Base-by-base conservation (phyloP, 1,140 invertebrate species). In the Sweltsa coloradensis region DNA sequence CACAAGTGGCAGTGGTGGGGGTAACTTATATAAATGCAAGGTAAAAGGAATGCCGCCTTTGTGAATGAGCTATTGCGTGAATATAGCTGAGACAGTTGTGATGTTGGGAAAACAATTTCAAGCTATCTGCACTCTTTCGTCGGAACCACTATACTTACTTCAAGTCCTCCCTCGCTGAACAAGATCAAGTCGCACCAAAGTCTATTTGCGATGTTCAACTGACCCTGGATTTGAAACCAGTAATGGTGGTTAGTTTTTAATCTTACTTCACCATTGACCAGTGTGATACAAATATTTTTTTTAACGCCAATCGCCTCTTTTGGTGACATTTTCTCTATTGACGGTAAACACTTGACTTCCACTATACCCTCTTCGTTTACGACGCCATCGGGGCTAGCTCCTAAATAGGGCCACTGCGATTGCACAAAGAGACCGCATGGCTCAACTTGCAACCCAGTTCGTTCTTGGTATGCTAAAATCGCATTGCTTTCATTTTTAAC, bases 291-390 rank as follows among this genome's bases (percentile, higher is more conserved):
- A 26, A 6, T 21, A 3, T 24, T 25, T 11, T 27, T 27, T 34
- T 23, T 14, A 2, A 2, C n/a, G 2, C 3, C 13, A 22, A 44
- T 11, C 11, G 42, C 42, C 23, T 37, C 16, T 5, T 5, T 4
- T 22, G 23, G 36, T 37, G 5, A 5, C 5, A 5, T 22, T 5
- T 37, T 3, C 5, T 37, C 5, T 5, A 37, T 9, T 5, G 36
- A 37, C 18, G 23, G 23, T 22, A 37, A 11, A 45, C 57, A 59
- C 44, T 60, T 60, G 7, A 58, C 45, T 50, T 59, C 57, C 1
- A 59, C 1, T 14, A 60, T 26, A 5, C 50, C 47, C 19, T 53
- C 47, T 22, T 31, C 37, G 22, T 43, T 45, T 23, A 58, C 45
- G 7, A 55, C 16, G 1, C 53, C 53, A 51, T 58, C 55, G 9